phyloP scores from a whole-genome alignment of 2,888 invertebrate species.

The Drosophila suboccidentalis region DNA sequence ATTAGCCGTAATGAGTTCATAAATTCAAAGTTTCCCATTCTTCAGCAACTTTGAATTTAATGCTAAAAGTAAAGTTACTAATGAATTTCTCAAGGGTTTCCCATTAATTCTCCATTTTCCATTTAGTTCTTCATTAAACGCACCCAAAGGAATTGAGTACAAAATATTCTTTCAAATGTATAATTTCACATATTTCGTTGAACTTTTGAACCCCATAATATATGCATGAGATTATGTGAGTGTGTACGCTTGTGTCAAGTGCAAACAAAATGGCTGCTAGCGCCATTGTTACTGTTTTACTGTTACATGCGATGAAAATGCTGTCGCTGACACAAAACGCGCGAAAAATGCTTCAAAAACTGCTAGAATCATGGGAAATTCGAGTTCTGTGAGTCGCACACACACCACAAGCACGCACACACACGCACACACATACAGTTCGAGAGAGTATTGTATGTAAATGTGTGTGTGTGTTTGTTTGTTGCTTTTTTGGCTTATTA shows the following conservation, averaged over 20 bases:
- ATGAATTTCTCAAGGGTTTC: conserved; percentile 30
- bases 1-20: conserved; percentile 24
- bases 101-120: conserved; percentile 21
- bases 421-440: conserved; percentile 13
- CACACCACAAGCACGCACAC: conserved; percentile 12
- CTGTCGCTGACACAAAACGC: conserved; percentile 63
- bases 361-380: conserved; percentile 52
- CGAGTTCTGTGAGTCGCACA: conserved; percentile 38
- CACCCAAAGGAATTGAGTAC: conserved; percentile 5
- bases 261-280: conserved; percentile 71
- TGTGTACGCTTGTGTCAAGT: conserved; percentile 58
- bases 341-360: conserved; percentile 52
- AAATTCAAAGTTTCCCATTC: conserved; percentile 17
- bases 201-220: conserved; percentile 22
- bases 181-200: conserved; percentile 19
- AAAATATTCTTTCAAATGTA: conserved; percentile 16
- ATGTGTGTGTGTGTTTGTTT: conserved; percentile 4
- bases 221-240: conserved; percentile 36
- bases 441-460: neutral
- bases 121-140: conserved; percentile 8
- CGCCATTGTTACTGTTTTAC: conserved; percentile 41
- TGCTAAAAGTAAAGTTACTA: conserved; percentile 25
- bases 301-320: conserved; percentile 31
- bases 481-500: conserved; percentile 46
- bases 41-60: conserved; percentile 1